phyloP scores from a whole-genome alignment of 1,140 invertebrate species.

The Drosophila parabipectinata region DNA sequence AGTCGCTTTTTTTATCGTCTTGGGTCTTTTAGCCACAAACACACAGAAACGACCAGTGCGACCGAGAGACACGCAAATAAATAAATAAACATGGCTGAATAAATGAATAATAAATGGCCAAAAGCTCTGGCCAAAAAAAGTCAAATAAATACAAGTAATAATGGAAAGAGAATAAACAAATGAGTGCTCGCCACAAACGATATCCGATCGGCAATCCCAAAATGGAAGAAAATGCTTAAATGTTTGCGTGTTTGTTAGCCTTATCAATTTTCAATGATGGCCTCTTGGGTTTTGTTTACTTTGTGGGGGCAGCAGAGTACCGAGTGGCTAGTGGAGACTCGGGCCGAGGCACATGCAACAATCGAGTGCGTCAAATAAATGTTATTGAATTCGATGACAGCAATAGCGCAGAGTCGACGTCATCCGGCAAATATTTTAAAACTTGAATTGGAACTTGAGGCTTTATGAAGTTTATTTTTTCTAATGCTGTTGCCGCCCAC shows the following conservation, averaged over 20 bases:
- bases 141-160: conserved; percentile 40
- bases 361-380: conserved; percentile 49
- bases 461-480: conserved; percentile 61
- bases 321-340: conserved; percentile 7
- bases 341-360: conserved; percentile 51
- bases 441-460: conserved; percentile 59
- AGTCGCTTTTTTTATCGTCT: conserved; percentile 19
- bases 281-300: conserved; percentile 2
- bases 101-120: conserved; percentile 79
- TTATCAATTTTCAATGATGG: conserved; percentile 66
- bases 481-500: conserved; percentile 70
- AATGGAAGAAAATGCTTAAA: conserved; percentile 66
- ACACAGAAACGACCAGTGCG: conserved; percentile 25
- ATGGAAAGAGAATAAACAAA: conserved; percentile 44
- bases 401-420: conserved; percentile 53
- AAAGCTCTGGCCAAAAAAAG: conserved; percentile 48
- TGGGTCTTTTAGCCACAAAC: conserved; percentile 50
- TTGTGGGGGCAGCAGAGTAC: background rate
- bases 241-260: conserved; percentile 70
- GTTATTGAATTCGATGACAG: conserved; percentile 60
- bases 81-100: conserved; percentile 79
- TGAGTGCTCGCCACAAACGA: conserved; percentile 54
- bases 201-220: conserved; percentile 61
- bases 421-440: conserved; percentile 72
- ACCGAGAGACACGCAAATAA: conserved; percentile 57